Percentiles rank a stretch among this genome's conserved stretches.
Evolutionary conservation across 2,888 invertebrate species (phyloP).

Genomic region (Drosophila percnosoma): DNA sequence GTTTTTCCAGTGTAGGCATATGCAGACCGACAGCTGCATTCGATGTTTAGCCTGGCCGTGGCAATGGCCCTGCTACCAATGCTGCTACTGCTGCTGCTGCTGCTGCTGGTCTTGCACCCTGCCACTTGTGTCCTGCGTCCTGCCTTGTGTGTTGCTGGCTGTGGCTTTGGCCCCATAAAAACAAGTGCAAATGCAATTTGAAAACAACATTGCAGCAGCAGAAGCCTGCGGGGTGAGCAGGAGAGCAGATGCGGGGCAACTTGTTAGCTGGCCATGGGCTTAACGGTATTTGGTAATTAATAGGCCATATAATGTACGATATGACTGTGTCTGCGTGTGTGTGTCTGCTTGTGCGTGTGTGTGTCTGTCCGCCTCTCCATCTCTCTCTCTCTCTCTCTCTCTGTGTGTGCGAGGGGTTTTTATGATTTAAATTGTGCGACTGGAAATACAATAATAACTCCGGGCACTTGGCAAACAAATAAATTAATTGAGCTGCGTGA

Average conservation of each 20-base stretch:
- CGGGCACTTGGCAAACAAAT: conserved; percentile 72
- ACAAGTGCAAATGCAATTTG: conserved; percentile 78
- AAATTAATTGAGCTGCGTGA: conserved; percentile 72
- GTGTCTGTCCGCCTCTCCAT: not conserved
- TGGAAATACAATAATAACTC: conserved; percentile 73
- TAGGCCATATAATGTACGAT: conserved; percentile 80
- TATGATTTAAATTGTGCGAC: conserved; percentile 75
- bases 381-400: not conserved
- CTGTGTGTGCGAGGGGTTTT: conserved; percentile 31
- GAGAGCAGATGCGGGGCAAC: conserved; percentile 19
- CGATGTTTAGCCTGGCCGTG: conserved; percentile 40
- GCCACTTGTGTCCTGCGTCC: conserved; percentile 10
- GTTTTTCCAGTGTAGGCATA: conserved; percentile 17
- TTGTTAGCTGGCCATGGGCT: conserved; percentile 57
- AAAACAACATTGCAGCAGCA: conserved; percentile 65
- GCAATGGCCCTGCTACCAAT: conserved; percentile 12
- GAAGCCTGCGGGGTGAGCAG: not conserved
- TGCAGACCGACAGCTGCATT: conserved; percentile 57
- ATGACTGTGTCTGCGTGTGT: conserved; percentile 25
- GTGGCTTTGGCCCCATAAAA: conserved; percentile 66
- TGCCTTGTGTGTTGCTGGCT: conserved; percentile 9
- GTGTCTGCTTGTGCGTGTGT: not conserved
- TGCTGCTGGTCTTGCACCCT: conserved; percentile 2
- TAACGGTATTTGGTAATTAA: conserved; percentile 75
- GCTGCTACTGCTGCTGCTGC: not conserved